phyloP scores from a whole-genome alignment of 2,797 vertebrate species.

The Siniperca scherzeri region DNA sequence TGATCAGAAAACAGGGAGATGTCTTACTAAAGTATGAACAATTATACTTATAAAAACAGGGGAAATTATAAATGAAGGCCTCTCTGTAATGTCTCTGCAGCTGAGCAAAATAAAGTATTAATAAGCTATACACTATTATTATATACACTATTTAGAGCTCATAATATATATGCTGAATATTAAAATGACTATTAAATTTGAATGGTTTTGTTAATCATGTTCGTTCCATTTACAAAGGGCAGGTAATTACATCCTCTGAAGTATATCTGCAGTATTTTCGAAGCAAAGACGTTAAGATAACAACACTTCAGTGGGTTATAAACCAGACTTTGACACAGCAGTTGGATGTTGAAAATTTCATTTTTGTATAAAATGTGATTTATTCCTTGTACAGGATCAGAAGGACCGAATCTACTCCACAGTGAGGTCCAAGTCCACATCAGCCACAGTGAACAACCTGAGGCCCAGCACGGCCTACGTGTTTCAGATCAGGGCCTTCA shows the following conservation, averaged over 20 bases:
- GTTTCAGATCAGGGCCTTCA: slow-evolving; percentile 98
- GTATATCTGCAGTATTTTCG: slow-evolving; percentile 27
- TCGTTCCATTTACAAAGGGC: slow-evolving; percentile 38
- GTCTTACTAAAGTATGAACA: background rate
- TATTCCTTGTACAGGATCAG: slow-evolving; percentile 88
- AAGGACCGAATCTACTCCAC: slow-evolving; percentile 97
- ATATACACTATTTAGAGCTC: background rate
- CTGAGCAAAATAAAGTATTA: background rate
- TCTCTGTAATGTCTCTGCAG: background rate
- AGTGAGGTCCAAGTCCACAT: slow-evolving; percentile 94
- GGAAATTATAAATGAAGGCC: background rate
- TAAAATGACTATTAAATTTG: background rate
- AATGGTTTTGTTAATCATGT: slow-evolving; percentile 30
- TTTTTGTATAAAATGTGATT: slow-evolving; percentile 1
- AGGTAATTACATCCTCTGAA: slow-evolving; percentile 62
- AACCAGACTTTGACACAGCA: slow-evolving; percentile 4
- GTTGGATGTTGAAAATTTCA: background rate
- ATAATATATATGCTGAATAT: slow-evolving; percentile 10
- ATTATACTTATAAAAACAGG: too few species aligned
- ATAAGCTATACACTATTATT: background rate
- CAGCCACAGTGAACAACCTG: slow-evolving; percentile 95
- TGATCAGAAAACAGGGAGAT: background rate
- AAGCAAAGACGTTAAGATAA: slow-evolving; percentile 34
- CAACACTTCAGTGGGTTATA: slow-evolving; percentile 38
- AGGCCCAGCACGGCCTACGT: slow-evolving; percentile 97